Percentiles rank a stretch among this genome's conserved stretches.
phyloP scores from a whole-genome alignment of 2,888 invertebrate species.

The Hyppa rectilinea region DNA sequence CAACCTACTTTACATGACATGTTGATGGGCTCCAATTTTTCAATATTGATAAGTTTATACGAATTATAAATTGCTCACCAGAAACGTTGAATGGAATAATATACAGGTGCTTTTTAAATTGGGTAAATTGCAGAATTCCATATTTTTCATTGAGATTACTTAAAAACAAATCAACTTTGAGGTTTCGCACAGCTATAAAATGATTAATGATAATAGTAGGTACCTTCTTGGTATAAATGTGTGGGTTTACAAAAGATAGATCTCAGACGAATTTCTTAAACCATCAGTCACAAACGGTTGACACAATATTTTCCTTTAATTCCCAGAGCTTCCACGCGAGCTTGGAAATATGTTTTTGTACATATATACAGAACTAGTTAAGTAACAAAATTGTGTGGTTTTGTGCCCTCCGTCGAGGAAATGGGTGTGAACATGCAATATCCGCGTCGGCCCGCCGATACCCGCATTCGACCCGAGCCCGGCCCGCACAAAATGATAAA shows the following conservation, averaged over 20 bases:
- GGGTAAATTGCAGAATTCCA: neutral
- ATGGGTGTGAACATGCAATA: slow-evolving; percentile 75
- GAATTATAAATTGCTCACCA: slow-evolving; percentile 10
- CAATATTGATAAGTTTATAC: slow-evolving; percentile 15
- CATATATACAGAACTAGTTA: slow-evolving; percentile 37
- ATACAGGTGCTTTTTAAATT: neutral
- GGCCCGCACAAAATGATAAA: slow-evolving; percentile 69
- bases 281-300: slow-evolving; percentile 21
- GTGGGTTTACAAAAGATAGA: slow-evolving; percentile 18
- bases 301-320: slow-evolving; percentile 49
- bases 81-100: neutral
- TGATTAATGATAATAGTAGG: neutral
- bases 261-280: slow-evolving; percentile 1
- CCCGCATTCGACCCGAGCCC: slow-evolving; percentile 46
- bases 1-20: too few species aligned
- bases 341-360: slow-evolving; percentile 9
- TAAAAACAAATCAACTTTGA: neutral
- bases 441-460: slow-evolving; percentile 68
- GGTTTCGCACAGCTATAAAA: neutral
- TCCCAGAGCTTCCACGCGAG: neutral
- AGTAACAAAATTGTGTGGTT: slow-evolving; percentile 62
- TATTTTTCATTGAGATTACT: neutral
- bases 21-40: too few species aligned
- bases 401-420: slow-evolving; percentile 65
- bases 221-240: slow-evolving; percentile 3